Conservation (phyloP, 1,140 invertebrate species). For the Drosophila azteca region DNA sequence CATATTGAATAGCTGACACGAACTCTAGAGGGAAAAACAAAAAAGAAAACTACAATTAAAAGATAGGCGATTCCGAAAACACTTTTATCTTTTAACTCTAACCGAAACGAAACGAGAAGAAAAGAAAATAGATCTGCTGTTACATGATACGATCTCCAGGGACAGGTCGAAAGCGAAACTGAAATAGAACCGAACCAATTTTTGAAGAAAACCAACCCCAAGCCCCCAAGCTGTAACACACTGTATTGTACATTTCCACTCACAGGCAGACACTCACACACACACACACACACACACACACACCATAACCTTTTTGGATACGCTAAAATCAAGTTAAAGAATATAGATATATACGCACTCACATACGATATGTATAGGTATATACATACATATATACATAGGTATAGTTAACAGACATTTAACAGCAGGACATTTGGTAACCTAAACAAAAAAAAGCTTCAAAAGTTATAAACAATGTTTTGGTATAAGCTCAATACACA, state of each 20-base stretch:
- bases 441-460: constrained; percentile 51
- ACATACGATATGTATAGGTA: constrained; percentile 22
- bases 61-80: too few species aligned
- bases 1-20: too few species aligned
- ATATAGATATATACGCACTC: constrained; percentile 46
- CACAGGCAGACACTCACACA: constrained; percentile 3
- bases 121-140: too few species aligned
- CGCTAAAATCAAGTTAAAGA: constrained; percentile 38
- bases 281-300: constrained; percentile 11
- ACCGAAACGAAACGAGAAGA: too few species aligned
- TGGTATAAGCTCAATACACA: constrained; percentile 52
- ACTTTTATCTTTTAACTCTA: too few species aligned
- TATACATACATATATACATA: constrained; percentile 29
- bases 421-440: constrained; percentile 49
- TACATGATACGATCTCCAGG: too few species aligned
- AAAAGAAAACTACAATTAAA: too few species aligned
- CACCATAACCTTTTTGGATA: constrained; percentile 31
- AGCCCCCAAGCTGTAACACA: background rate
- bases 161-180: background rate
- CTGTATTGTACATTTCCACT: constrained; percentile 56
- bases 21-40: too few species aligned
- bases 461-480: constrained; percentile 54
- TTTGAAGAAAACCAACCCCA: constrained; percentile 51
- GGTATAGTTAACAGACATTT: constrained; percentile 36
- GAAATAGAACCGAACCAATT: constrained; percentile 78